Percentiles rank a stretch among this genome's conserved stretches.
Conservation (phyloP, 2,113 vertebrate genomes). For the Narcine bancroftii region DNA sequence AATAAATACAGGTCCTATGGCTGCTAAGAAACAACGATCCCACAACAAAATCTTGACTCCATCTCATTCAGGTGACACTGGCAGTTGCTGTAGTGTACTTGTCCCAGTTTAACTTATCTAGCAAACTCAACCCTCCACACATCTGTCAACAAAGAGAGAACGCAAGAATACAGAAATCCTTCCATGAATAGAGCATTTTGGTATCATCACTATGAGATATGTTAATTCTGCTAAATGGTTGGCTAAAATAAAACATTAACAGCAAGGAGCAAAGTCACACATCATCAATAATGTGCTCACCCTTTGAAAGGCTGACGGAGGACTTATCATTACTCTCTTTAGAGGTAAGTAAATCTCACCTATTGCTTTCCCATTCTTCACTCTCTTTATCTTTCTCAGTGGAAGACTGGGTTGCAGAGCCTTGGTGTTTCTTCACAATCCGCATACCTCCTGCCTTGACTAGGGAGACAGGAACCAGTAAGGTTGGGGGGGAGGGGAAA, state of each 20-base stretch:
- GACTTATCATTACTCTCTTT: neutral
- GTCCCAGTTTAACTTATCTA: neutral
- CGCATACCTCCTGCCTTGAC: conserved; percentile 95
- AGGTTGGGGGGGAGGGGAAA: neutral
- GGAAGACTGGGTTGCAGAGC: conserved; percentile 53
- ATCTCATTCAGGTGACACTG: neutral
- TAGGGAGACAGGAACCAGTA: conserved; percentile 49
- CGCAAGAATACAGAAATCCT: neutral
- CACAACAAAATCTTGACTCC: neutral
- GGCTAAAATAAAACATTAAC: neutral
- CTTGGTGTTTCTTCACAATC: conserved; percentile 92
- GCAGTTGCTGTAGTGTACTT: neutral
- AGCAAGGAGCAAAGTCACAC: neutral
- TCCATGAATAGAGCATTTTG: neutral
- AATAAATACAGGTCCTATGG: neutral
- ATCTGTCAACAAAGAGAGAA: neutral
- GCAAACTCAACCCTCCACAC: neutral
- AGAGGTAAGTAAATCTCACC: conserved; percentile 55
- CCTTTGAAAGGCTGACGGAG: neutral
- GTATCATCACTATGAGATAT: neutral
- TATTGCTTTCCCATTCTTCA: conserved; percentile 79
- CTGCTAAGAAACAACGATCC: neutral
- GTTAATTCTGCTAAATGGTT: neutral
- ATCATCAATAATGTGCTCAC: neutral
- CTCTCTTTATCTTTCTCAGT: conserved; percentile 73